Percentiles rank a stretch among this genome's conserved stretches.
These are phyloP conservation scores for Choristoneura rosaceana DNA, from an alignment of 2,888 invertebrate species.

Conservation along the genomic window DNA sequence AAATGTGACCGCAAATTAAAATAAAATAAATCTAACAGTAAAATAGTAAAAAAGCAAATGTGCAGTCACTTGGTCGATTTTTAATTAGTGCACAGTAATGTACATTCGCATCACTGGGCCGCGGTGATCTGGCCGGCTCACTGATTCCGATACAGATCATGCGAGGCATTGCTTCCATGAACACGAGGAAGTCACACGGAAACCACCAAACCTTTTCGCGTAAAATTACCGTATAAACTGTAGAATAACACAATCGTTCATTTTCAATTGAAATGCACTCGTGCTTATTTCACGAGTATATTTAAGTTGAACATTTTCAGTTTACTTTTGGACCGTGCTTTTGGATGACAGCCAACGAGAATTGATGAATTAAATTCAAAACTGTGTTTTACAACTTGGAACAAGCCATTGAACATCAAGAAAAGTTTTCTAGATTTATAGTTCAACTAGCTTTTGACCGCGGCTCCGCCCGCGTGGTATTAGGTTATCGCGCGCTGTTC, in stretches of 20 bases:
- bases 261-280: constrained; percentile 2
- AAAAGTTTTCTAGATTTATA: constrained; percentile 8
- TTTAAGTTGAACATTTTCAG: constrained; percentile 9
- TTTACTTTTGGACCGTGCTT: constrained; percentile 28
- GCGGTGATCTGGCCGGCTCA: constrained; percentile 23
- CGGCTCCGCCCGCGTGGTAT: too few relatives aligned
- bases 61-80: too few relatives aligned
- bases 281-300: constrained; percentile 8
- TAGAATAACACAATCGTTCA: constrained; percentile 3
- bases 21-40: too few relatives aligned
- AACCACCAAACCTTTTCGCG: neutral
- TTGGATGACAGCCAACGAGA: constrained; percentile 18
- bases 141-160: constrained; percentile 5
- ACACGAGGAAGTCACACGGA: constrained; percentile 23
- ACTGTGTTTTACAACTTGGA: constrained; percentile 4
- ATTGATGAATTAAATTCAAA: constrained; percentile 16
- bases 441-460: too few relatives aligned
- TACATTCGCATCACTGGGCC: constrained; percentile 20
- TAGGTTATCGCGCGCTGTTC: too few relatives aligned
- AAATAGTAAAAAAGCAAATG: too few relatives aligned
- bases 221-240: constrained; percentile 13
- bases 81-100: neutral
- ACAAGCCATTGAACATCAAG: constrained; percentile 4
- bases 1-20: too few relatives aligned
- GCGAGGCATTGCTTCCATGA: neutral